Conservation (phyloP, 2,888 invertebrate species). For the Acanthosepion pharaonis region DNA sequence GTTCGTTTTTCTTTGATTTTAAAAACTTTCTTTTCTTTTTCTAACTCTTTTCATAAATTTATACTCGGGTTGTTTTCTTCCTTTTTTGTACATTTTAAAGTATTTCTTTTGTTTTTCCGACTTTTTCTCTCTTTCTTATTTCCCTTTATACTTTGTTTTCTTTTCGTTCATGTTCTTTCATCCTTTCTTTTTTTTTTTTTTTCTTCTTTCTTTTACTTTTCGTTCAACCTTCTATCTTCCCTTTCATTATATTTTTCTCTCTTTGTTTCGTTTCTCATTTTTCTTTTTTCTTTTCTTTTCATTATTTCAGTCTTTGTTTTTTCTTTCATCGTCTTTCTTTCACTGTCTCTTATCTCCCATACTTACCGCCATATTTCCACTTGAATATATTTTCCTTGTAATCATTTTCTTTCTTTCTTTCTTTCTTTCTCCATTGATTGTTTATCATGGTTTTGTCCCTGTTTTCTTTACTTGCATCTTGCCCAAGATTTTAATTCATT, state of each 20-base stretch:
- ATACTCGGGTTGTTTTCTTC: not conserved
- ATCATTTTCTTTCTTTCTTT: not conserved
- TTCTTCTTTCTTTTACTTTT: not conserved
- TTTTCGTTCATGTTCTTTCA: not conserved
- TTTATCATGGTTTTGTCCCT: no score
- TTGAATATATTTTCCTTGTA: not conserved
- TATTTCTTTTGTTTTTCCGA: not conserved
- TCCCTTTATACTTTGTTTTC: not conserved
- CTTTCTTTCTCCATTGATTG: not conserved
- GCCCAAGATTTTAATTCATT: no score
- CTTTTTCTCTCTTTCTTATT: not conserved
- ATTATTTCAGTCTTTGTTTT: not conserved
- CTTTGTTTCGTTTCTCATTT: not conserved
- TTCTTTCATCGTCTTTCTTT: not conserved
- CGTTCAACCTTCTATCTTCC: not conserved
- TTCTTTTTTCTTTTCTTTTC: not conserved
- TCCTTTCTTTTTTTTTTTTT: not conserved
- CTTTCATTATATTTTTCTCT: not conserved
- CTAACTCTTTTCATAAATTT: not conserved
- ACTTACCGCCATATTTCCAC: no score
- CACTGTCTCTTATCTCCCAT: not conserved
- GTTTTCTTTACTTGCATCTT: no score
- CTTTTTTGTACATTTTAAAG: not conserved
- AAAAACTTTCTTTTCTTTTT: no score
- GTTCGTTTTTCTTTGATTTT: not conserved